A percentile compares a stretch with the other conserved stretches of the same genome.
Evolutionary conservation across 2,888 invertebrate genomes (phyloP).

Genomic region (Caradrina clavipalpis): DNA sequence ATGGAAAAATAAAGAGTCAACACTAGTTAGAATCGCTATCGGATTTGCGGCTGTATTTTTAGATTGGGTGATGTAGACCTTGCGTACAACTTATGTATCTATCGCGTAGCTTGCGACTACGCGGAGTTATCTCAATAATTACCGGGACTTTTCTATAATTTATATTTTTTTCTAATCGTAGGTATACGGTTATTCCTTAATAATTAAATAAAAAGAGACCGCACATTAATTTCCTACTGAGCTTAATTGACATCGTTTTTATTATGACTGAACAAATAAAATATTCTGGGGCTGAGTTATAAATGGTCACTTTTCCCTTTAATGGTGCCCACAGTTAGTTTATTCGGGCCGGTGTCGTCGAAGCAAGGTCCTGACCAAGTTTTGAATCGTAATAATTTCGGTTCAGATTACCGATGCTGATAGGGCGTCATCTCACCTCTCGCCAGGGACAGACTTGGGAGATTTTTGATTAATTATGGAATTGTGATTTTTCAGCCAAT

Average conservation of each 20-base stretch:
- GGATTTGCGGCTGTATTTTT: constrained; percentile 43
- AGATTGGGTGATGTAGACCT: constrained; percentile 42
- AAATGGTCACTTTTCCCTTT: constrained; percentile 85
- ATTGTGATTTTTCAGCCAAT: constrained; percentile 17
- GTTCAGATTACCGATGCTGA: constrained; percentile 89
- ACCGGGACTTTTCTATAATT: constrained; percentile 14
- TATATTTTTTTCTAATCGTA: constrained; percentile 37
- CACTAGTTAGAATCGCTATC: constrained; percentile 57
- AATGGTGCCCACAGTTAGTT: constrained; percentile 83
- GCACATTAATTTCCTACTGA: constrained; percentile 80
- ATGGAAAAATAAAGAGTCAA: constrained; percentile 54
- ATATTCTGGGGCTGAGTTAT: constrained; percentile 83
- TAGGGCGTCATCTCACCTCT: constrained; percentile 89
- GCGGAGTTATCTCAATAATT: constrained; percentile 41
- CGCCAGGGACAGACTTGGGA: constrained; percentile 76
- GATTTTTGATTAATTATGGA: constrained; percentile 36
- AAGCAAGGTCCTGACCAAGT: constrained; percentile 88
- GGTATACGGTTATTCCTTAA: constrained; percentile 48
- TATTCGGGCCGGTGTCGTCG: constrained; percentile 79
- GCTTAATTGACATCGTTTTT: constrained; percentile 86
- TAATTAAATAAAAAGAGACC: constrained; percentile 67
- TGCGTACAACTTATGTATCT: constrained; percentile 36
- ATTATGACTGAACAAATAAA: constrained; percentile 88
- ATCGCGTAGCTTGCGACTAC: constrained; percentile 7
- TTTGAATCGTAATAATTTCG: constrained; percentile 91